Base-by-base conservation (phyloP, 2,888 invertebrate genomes). In the Saturnia japonica region DNA sequence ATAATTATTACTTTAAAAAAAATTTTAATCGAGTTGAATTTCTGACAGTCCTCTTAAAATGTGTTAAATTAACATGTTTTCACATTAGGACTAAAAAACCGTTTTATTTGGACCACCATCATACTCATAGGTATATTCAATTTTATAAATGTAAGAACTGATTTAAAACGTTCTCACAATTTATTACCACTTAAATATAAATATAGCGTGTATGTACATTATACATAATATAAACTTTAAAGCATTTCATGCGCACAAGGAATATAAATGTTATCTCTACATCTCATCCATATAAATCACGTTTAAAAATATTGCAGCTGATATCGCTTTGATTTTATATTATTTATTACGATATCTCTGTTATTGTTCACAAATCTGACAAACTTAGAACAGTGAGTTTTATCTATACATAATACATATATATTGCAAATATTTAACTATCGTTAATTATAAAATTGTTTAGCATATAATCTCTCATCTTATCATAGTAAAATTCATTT, bases 251-350 rank as follows among this genome's bases (percentile, higher is more conserved):
- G 19, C 67, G 72, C 72, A 70, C 82, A 81, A 82, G 80, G 80
- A 77, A 80, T 79, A 82, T 82, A 77, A 74, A 78, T 76, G 54
- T 54, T 77, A 78, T 79, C 80, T 80, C 22, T 79, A 77, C 74
- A 76, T 75, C 45, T 73, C 75, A 80, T 79, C 72, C 77, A 78
- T 82, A 79, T 78, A 82, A 79, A 82, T 80, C 76, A 78, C 73
- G 70, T 57, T 64, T 71, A 71, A 78, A 76, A 82, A 82, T 81
- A 82, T 80, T 81, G 74, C 78, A 75, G 54, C 51, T 51, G 57
- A 40, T 73, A 74, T 67, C 71, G 74, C 74, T 74, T 73, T 74
- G 74, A 75, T 79, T 80, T 76, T 73, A 68, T 67, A 72, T 70
- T 73, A 72, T 73, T 73, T 72, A 73, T 43, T 76, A 75, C 68